phyloP scores from a whole-genome alignment of 2,888 invertebrate species.

The Tenthredo amoena region DNA sequence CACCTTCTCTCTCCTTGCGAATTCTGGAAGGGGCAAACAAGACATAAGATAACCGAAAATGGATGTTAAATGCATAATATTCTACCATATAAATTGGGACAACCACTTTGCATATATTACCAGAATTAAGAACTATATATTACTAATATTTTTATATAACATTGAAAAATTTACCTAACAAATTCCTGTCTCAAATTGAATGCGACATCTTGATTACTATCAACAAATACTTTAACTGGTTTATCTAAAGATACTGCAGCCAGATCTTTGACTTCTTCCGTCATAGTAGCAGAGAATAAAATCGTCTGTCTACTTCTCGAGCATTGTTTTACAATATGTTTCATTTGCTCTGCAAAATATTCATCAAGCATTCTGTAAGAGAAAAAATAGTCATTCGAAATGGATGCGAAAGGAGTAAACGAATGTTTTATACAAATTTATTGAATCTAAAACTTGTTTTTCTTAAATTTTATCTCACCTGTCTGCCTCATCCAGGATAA shows the following conservation, averaged over 20 bases:
- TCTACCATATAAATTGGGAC: not conserved
- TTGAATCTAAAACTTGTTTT: not conserved
- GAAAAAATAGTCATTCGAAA: conserved; percentile 53
- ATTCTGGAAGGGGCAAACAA: conserved; percentile 81
- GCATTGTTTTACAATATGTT: conserved; percentile 97
- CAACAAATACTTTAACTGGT: conserved; percentile 97
- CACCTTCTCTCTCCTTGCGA: conserved; percentile 92
- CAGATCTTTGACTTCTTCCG: conserved; percentile 97
- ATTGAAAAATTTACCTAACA: conserved; percentile 81
- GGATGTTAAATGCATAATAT: not conserved
- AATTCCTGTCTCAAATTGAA: conserved; percentile 98
- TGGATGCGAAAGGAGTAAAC: not conserved
- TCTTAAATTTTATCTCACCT: conserved; percentile 73
- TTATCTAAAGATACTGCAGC: conserved; percentile 95
- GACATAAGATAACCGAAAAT: conserved; percentile 22
- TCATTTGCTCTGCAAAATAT: conserved; percentile 99
- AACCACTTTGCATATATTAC: not conserved
- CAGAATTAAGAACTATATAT: not conserved
- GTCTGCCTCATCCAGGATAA: conserved; percentile 90
- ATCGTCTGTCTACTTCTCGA: conserved; percentile 95
- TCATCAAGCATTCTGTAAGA: conserved; percentile 94
- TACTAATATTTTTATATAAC: not conserved
- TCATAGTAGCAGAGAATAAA: conserved; percentile 99
- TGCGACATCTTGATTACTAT: conserved; percentile 97
- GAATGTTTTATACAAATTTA: not conserved